phyloP scores from a whole-genome alignment of 92 coral and sea anemone species.

The Zoanthus sansibaricus region DNA sequence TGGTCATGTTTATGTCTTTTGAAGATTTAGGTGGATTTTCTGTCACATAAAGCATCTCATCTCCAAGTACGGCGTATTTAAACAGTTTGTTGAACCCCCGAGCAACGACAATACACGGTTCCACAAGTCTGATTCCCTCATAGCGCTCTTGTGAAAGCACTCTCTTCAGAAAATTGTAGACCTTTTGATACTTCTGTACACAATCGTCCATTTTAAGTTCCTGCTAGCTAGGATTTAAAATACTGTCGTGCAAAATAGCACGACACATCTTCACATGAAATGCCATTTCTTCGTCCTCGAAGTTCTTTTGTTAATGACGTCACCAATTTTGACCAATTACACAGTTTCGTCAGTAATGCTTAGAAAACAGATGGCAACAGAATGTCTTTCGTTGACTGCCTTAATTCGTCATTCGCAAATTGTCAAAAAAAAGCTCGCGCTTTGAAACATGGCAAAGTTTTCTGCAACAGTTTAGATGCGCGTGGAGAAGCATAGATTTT shows the following conservation, averaged over 20 bases:
- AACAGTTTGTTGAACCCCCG: slow-evolving; percentile 89
- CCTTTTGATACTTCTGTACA: slow-evolving; percentile 92
- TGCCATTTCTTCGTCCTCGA: background rate
- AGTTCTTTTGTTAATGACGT: background rate
- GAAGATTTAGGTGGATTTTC: slow-evolving; percentile 92
- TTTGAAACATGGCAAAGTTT: too few species aligned
- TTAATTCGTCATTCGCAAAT: too few species aligned
- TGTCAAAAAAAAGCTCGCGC: too few species aligned
- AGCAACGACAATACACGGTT: slow-evolving; percentile 92
- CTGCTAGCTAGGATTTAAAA: background rate
- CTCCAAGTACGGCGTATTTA: slow-evolving; percentile 91
- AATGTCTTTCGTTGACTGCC: too few species aligned
- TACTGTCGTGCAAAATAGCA: background rate
- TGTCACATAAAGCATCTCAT: slow-evolving; percentile 88
- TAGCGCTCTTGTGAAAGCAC: slow-evolving; percentile 82
- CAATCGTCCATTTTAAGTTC: slow-evolving; percentile 66
- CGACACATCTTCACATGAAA: background rate
- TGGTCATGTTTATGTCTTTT: slow-evolving; percentile 81
- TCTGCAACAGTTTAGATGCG: too few species aligned
- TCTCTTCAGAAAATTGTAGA: slow-evolving; percentile 93
- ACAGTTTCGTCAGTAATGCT: background rate
- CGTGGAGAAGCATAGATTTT: too few species aligned
- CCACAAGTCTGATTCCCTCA: slow-evolving; percentile 89
- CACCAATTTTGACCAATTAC: slow-evolving; percentile 20
- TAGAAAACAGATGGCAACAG: background rate